phyloP scores from a whole-genome alignment of 2,797 vertebrate species.

The Xyrichtys novacula region DNA sequence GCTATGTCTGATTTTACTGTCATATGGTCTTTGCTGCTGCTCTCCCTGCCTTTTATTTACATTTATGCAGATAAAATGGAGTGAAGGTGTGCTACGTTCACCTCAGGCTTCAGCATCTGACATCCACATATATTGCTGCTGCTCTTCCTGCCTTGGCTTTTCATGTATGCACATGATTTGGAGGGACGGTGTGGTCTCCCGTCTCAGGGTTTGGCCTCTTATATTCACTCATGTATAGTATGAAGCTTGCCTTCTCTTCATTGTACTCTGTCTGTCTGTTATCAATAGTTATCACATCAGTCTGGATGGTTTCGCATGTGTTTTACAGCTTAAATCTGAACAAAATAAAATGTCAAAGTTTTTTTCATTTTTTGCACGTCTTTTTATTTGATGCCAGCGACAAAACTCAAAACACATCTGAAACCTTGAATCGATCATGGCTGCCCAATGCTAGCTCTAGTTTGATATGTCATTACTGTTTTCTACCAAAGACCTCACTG shows the following conservation, averaged over 20 bases:
- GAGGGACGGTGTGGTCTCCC: too few species aligned
- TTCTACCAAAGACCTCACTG: background rate
- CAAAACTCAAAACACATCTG: conserved; percentile 44
- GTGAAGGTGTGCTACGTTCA: too few species aligned
- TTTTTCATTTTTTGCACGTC: conserved; percentile 20
- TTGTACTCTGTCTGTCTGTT: conserved; percentile 20
- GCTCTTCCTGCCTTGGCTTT: too few species aligned
- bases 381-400: conserved; percentile 46
- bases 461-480: conserved; percentile 24
- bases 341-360: conserved; percentile 28
- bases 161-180: too few species aligned
- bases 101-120: too few species aligned
- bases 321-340: conserved; percentile 36
- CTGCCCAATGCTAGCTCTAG: background rate
- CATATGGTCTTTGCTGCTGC: too few species aligned
- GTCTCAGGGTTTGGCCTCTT: too few species aligned
- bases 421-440: conserved; percentile 17
- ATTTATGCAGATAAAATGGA: too few species aligned
- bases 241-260: background rate
- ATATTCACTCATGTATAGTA: too few species aligned
- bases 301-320: conserved; percentile 18
- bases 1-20: too few species aligned
- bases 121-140: too few species aligned
- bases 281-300: conserved; percentile 25
- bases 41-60: too few species aligned